Conservation (phyloP, 2,113 vertebrate species). For the Cygnus atratus region DNA sequence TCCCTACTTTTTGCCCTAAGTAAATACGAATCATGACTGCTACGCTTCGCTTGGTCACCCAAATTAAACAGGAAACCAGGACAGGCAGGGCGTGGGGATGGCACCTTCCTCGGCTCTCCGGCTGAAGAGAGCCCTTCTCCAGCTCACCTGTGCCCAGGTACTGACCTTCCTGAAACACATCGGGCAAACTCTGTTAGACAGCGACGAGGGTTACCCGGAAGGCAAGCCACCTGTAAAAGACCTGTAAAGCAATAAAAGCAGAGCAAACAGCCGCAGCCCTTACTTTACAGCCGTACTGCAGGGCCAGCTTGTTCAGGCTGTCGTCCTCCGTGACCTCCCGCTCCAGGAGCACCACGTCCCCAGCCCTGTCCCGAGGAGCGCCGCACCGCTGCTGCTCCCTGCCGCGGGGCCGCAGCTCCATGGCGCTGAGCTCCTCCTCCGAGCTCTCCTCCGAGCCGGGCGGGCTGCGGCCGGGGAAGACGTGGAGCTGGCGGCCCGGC, state of each 20-base stretch:
- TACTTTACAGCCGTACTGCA: conserved; percentile 96
- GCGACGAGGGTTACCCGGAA: no score
- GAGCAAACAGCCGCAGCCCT: neutral
- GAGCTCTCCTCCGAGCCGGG: no score
- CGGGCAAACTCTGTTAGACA: fast-evolving
- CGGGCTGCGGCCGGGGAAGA: conserved; percentile 68
- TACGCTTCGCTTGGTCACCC: neutral
- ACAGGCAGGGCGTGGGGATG: neutral
- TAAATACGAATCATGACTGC: neutral
- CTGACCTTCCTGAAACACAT: fast-evolving
- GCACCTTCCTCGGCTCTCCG: neutral
- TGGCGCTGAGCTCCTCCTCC: conserved; percentile 83
- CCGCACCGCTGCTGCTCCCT: conserved; percentile 61
- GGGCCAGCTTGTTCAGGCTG: conserved; percentile 91
- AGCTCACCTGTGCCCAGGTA: neutral
- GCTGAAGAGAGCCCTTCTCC: neutral
- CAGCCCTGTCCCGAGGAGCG: conserved; percentile 14
- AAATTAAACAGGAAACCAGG: neutral
- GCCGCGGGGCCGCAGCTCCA: conserved; percentile 76
- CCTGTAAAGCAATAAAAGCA: fast-evolving
- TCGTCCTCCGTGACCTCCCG: conserved; percentile 81
- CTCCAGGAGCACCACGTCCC: conserved; percentile 81
- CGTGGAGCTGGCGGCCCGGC: conserved; percentile 83
- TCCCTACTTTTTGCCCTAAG: neutral
- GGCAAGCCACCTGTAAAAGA: fast-evolving